phyloP scores from a whole-genome alignment of 2,888 invertebrate species.

The Tenthredo livida region DNA sequence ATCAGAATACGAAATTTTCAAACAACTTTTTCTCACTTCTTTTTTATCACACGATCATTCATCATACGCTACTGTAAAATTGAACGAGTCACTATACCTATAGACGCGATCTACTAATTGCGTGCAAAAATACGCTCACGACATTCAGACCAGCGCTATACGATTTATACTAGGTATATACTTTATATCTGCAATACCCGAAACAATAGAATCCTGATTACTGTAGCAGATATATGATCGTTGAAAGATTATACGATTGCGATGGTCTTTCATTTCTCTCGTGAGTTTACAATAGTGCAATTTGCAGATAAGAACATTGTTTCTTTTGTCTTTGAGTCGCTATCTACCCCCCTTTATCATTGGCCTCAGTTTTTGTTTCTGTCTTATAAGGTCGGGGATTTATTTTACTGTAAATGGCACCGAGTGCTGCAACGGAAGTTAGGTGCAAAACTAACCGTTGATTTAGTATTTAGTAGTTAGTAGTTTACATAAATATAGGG shows the following conservation, averaged over 20 bases:
- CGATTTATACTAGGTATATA: neutral
- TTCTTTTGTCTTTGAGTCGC: neutral
- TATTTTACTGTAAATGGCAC: constrained; percentile 25
- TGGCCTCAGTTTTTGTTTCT: neutral
- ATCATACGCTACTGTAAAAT: neutral
- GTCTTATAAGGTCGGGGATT: neutral
- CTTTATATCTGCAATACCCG: neutral
- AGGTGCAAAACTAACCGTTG: constrained; percentile 12
- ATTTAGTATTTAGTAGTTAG: constrained; percentile 36
- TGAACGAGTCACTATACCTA: neutral
- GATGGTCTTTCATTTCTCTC: neutral
- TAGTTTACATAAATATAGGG: constrained; percentile 39
- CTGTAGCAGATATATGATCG: neutral
- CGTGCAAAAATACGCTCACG: neutral
- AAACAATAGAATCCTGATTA: constrained; percentile 15
- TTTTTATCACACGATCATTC: neutral
- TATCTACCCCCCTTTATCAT: neutral
- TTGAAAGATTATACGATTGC: constrained; percentile 9
- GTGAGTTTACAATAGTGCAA: constrained; percentile 21
- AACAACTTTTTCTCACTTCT: constrained; percentile 16
- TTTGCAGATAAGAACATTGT: constrained; percentile 2
- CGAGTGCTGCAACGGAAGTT: neutral
- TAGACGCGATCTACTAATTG: neutral
- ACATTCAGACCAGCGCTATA: neutral
- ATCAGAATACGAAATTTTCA: constrained; percentile 5